Base-by-base conservation (phyloP, 2,888 invertebrate genomes). In the Pedicia rivosa region DNA sequence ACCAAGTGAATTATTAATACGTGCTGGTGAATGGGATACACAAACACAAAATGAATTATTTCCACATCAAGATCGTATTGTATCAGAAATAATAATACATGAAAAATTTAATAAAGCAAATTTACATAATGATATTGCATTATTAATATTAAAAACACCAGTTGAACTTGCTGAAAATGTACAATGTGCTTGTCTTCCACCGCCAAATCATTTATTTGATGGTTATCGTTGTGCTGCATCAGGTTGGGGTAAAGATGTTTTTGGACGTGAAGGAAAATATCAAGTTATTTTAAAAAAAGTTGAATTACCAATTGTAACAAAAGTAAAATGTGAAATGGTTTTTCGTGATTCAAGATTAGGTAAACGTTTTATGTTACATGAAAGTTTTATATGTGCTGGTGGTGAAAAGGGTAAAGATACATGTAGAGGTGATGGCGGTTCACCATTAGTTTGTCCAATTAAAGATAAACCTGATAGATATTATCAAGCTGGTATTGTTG, bases 361-460 rank as follows among this genome's bases (percentile, higher is more conserved):
- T 0, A 48, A 52, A 4, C 56, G 63, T 37, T 86, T 82, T 56
- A 60, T 56, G 2, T 61, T 86, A 29, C 74, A 83, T 51, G 54
- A 62, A 2, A 75, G 77, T 42, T 83, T 86, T 53, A 66, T 80
- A 4, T 86, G 86, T 51, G 86, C 84, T 1, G 84, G 84, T 9
- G 86, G 86, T 0, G 68, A 74, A 50, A 63, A 63, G 25, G 80
- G 78, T 5, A 68, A 73, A 50, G 86, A 86, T 44, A 77, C 82
- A 1, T 86, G 86, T 51, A 68, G 67, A 70, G 83, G 83, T 25
- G 83, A 84, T 52, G 83, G 83, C n/a, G 84, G 84, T 17, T 77
- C 79, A 27, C 82, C 83, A 0, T 56, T 84, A 10, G 75, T 74
- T 0, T 86, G 84, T 47, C 67, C 70, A 5, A 59, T 68, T 40